Base-by-base conservation (phyloP, 2,888 invertebrate genomes). In the Mesorhabditis spiculigera region DNA sequence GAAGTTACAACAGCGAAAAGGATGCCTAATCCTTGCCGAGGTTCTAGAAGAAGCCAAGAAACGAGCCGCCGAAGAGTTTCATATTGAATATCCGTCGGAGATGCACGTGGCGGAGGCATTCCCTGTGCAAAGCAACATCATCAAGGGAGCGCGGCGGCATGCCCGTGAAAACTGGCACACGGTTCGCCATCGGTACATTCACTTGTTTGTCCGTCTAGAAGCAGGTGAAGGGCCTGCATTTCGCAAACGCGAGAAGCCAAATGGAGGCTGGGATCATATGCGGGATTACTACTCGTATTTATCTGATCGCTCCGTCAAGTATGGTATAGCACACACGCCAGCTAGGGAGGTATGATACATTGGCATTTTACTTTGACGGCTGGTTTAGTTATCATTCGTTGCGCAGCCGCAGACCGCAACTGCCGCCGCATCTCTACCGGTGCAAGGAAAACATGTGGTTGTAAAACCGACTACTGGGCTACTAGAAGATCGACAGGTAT, bases 41-140 rank as follows among this genome's bases (percentile, higher is more conserved):
- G 76, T 81, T 3, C 70, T 84, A 42, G 68, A 75, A 61, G 80
- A 82, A 67, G 84, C 84, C 41, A 81, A 78, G 71, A 71, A 73
- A 10, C 75, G 82, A 41, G 84, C 84, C 3, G 68, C 75, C 45
- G 71, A 81, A 42, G 84, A 84, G 66, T 85, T 85, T 58, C 78
- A 83, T 71, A 79, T 84, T 66, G 80, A 79, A 65, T 77, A 71
- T 45, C 78, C 80, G n/a, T 75, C 75, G 2, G 72, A 75, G 41
- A 85, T 85, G 84, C 82, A 81, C 69, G 81, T 84, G 10, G 84
- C 84, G 43, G 84, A 84, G 66, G 79, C 81, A 4, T 84, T 84
- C 66, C 78, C 80, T 43, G 72, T 84, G 44, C 84, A 84, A 68
- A 74, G 73, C 65, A 75, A 82, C 63, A 85, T 84, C 70, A 68